These are phyloP conservation scores for Lophius americanus DNA, from an alignment of 2,797 vertebrate species.

Conservation along the genomic window DNA sequence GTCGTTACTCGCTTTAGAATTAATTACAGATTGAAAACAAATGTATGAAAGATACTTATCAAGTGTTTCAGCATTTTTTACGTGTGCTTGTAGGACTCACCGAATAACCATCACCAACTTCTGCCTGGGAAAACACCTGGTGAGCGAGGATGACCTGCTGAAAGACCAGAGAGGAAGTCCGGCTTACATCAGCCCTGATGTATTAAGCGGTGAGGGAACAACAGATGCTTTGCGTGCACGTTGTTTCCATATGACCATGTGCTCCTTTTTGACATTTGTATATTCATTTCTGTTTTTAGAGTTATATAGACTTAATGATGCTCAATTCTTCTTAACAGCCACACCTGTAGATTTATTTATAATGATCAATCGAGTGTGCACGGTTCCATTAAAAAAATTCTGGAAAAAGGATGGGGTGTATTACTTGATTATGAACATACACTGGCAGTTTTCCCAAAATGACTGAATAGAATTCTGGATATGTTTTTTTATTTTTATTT, in stretches of 20 bases:
- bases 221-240: background rate
- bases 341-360: conserved; percentile 2
- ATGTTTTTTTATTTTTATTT: background rate
- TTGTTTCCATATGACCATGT: background rate
- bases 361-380: background rate
- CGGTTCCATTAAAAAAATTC: too few species aligned
- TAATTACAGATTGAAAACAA: background rate
- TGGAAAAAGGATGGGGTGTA: too few species aligned
- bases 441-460: too few species aligned
- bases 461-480: background rate
- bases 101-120: conserved; percentile 99
- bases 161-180: conserved; percentile 99
- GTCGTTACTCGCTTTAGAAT: background rate
- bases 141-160: conserved; percentile 97
- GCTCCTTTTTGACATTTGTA: background rate
- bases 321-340: background rate
- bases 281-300: background rate
- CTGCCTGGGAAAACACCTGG: conserved; percentile 98
- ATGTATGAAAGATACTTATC: conserved; percentile 6
- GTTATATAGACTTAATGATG: background rate
- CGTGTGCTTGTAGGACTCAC: conserved; percentile 86
- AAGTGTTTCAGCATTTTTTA: conserved; percentile 27
- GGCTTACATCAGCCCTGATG: conserved; percentile 98
- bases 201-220: conserved; percentile 90
- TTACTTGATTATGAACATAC: too few species aligned